Evolutionary conservation across 2,797 vertebrate genomes (phyloP).

Genomic region (Bradypodion ventrale): DNA sequence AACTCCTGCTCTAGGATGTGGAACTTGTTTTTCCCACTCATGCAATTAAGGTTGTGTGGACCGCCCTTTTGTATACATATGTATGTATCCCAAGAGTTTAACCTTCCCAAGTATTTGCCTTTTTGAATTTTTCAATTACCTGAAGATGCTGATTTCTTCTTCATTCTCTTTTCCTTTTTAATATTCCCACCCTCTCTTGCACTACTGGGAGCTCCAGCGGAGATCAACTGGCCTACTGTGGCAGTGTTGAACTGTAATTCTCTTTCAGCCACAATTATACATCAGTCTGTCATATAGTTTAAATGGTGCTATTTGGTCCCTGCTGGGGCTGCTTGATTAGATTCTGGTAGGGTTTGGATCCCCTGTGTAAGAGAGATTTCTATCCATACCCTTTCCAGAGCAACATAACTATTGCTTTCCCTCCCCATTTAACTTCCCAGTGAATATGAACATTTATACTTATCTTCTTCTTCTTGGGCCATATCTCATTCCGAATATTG

Average conservation of each 20-base stretch:
- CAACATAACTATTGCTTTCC: not conserved
- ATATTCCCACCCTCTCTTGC: not conserved
- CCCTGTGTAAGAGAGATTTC: conserved; percentile 15
- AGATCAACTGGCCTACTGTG: conserved; percentile 49
- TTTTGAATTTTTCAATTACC: not conserved
- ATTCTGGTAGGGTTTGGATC: conserved; percentile 57
- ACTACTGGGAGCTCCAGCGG: conserved; percentile 17
- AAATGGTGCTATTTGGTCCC: conserved; percentile 56
- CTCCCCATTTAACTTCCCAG: not conserved
- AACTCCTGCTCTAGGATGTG: not conserved
- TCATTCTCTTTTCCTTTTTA: not conserved
- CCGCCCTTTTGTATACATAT: not conserved
- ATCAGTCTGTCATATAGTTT: conserved; percentile 43
- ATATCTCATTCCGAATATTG: no score
- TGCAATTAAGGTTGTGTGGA: no score
- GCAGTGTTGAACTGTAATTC: conserved; percentile 52
- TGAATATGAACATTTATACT: not conserved
- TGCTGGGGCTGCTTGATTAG: conserved; percentile 56
- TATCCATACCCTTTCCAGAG: not conserved
- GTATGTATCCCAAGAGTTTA: not conserved
- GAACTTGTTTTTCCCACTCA: not conserved
- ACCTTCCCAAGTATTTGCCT: not conserved
- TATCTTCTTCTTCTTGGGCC: not conserved
- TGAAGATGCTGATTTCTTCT: conserved; percentile 21
- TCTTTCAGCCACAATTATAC: conserved; percentile 51